A percentile compares a stretch with the other conserved stretches of the same genome.
Evolutionary conservation across 2,888 invertebrate species (phyloP).

Genomic region (Drosophila merina): DNA sequence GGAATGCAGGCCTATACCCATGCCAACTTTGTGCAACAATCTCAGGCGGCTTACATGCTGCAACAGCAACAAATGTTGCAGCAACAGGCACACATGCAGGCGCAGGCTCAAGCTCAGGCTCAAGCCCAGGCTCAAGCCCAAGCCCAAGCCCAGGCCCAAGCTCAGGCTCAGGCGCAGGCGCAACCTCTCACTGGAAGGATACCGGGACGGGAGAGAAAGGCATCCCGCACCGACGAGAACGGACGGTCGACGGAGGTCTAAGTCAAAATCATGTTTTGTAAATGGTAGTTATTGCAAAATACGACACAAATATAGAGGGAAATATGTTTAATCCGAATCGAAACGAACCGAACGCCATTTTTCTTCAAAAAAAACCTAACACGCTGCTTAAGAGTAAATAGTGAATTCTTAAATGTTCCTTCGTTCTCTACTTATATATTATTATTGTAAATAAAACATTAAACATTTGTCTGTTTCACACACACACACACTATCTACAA

Average conservation of each 20-base stretch:
- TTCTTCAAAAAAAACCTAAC: conserved; percentile 42
- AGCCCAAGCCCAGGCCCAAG: conserved; percentile 84
- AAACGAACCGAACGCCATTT: conserved; percentile 73
- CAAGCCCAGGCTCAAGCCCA: conserved; percentile 84
- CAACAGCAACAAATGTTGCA: conserved; percentile 77
- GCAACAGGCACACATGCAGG: conserved; percentile 85
- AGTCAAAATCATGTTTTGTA: conserved; percentile 61
- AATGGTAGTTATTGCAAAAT: conserved; percentile 54
- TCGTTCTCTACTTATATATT: conserved; percentile 73
- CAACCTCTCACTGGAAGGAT: conserved; percentile 74
- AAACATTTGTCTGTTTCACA: conserved; percentile 44
- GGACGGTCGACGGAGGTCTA: conserved; percentile 84
- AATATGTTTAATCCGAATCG: conserved; percentile 57
- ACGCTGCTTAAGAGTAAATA: conserved; percentile 51
- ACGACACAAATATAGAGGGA: conserved; percentile 43
- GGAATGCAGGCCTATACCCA: conserved; percentile 74
- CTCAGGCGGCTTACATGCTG: conserved; percentile 71
- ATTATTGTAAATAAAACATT: conserved; percentile 43
- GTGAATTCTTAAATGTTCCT: conserved; percentile 75
- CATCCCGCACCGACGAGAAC: conserved; percentile 85
- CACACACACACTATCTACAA: conserved; percentile 46
- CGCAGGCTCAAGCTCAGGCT: conserved; percentile 75
- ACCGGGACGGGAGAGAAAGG: conserved; percentile 85
- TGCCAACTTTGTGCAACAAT: conserved; percentile 74
- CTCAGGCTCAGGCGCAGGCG: conserved; percentile 79